Evolutionary conservation across 2,113 vertebrate genomes (phyloP).

Genomic region (Asarcornis scutulata): DNA sequence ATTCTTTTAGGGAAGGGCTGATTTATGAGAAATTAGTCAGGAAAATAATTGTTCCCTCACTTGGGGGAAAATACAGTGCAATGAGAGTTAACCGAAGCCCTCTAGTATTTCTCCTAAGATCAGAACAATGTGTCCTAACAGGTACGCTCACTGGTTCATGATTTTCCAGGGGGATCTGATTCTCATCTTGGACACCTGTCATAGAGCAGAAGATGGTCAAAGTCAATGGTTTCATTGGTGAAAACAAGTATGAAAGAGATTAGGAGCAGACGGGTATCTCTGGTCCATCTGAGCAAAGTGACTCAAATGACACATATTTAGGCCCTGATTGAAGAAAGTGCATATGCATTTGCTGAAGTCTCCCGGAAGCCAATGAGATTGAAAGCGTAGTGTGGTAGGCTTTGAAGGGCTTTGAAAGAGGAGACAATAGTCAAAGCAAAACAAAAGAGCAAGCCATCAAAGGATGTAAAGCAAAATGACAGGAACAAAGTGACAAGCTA

Average conservation of each 20-base stretch:
- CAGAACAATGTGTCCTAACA: not conserved
- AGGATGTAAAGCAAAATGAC: constrained; percentile 63
- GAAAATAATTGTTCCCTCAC: not conserved
- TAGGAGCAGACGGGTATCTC: not conserved
- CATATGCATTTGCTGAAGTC: constrained; percentile 15
- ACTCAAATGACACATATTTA: not conserved
- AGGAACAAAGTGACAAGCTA: constrained; percentile 63
- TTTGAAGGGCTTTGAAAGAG: constrained; percentile 55
- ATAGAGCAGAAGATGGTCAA: not conserved
- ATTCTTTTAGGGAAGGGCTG: not conserved
- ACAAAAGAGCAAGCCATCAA: constrained; percentile 61
- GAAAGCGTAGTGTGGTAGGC: constrained; percentile 39
- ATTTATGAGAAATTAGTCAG: not conserved
- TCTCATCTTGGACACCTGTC: not conserved
- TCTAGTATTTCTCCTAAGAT: not conserved
- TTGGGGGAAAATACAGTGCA: not conserved
- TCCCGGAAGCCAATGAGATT: constrained; percentile 15
- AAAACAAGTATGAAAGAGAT: not conserved
- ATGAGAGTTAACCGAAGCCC: not conserved
- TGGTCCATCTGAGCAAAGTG: not conserved
- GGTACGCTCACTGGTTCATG: not conserved
- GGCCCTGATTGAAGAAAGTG: not conserved
- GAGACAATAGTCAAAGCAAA: constrained; percentile 57
- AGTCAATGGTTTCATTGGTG: not conserved
- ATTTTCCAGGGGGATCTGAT: not conserved